Percentiles rank a stretch among this genome's conserved stretches.
Evolutionary conservation across 2,797 vertebrate genomes (phyloP).

Genomic region (Hemibagrus guttatus): DNA sequence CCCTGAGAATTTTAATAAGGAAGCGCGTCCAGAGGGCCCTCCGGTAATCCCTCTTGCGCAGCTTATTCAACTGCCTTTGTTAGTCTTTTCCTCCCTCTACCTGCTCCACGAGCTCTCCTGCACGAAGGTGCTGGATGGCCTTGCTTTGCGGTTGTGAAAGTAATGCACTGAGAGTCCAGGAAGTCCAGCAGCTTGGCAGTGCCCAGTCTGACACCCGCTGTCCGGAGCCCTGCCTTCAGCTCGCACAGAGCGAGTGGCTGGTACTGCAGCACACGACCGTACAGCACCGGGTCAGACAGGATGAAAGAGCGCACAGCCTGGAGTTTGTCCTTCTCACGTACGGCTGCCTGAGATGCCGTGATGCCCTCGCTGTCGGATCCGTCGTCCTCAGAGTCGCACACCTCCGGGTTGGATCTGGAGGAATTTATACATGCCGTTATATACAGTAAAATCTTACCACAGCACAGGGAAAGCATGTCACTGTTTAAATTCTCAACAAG

Average conservation of each 20-base stretch:
- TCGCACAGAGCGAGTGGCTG: conserved; percentile 85
- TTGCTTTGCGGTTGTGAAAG: conserved; percentile 84
- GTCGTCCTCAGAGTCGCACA: conserved; percentile 63
- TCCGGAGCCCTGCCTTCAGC: conserved; percentile 80
- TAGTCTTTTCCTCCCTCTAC: conserved; percentile 49
- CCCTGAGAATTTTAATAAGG: not conserved
- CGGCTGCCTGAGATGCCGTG: conserved; percentile 78
- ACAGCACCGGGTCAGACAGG: conserved; percentile 75
- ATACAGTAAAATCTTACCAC: not conserved
- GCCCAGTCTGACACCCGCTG: conserved; percentile 81
- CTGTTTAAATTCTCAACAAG: not conserved
- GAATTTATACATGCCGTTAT: not conserved
- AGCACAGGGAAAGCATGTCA: not conserved
- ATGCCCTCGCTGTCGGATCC: conserved; percentile 78
- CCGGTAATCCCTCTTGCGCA: not conserved
- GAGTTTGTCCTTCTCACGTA: conserved; percentile 70
- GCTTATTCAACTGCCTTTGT: conserved; percentile 42
- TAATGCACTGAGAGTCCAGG: conserved; percentile 90
- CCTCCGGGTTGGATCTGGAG: conserved; percentile 77
- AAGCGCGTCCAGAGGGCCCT: not conserved
- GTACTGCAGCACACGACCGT: conserved; percentile 84
- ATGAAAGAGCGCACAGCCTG: conserved; percentile 81
- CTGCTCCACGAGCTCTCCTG: conserved; percentile 35
- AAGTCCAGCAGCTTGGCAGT: conserved; percentile 84
- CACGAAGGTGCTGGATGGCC: conserved; percentile 59